These are phyloP conservation scores for Arctia plantaginis DNA, from an alignment of 2,888 invertebrate species.

Conservation along the genomic window DNA sequence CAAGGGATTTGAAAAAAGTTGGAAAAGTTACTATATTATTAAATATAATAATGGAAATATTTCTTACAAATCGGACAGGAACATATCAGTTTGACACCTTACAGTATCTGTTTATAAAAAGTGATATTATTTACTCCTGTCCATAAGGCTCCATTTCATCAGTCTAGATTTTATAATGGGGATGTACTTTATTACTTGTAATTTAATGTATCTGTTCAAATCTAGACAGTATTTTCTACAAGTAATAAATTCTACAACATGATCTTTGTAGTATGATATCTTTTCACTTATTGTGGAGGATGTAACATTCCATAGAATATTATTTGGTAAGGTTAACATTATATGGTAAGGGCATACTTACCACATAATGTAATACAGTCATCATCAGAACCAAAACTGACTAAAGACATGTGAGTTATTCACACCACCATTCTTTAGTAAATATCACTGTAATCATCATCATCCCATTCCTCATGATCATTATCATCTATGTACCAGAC, in stretches of 20 bases:
- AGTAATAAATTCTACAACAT: not conserved
- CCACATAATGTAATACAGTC: not conserved
- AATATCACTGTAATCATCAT: too few relatives aligned
- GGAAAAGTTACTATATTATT: too few relatives aligned
- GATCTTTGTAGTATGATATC: not conserved
- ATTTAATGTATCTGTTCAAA: slow-evolving; percentile 1
- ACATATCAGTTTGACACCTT: not conserved
- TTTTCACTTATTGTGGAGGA: not conserved
- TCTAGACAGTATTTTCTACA: slow-evolving; percentile 10
- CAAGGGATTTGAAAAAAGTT: too few relatives aligned
- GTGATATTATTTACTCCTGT: not conserved
- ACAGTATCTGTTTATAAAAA: not conserved
- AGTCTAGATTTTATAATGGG: not conserved
- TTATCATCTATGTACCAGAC: too few relatives aligned
- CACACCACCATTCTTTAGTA: too few relatives aligned
- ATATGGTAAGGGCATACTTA: too few relatives aligned
- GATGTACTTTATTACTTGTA: not conserved
- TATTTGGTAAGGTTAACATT: too few relatives aligned
- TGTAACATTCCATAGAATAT: too few relatives aligned
- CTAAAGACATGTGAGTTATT: too few relatives aligned
- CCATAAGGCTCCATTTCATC: not conserved
- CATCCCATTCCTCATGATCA: too few relatives aligned
- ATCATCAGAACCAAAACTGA: too few relatives aligned
- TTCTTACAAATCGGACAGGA: not conserved
- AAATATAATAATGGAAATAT: not conserved